Percentiles rank a stretch among this genome's conserved stretches.
Evolutionary conservation across 2,113 vertebrate species (phyloP).

Genomic region (Gavia stellata): DNA sequence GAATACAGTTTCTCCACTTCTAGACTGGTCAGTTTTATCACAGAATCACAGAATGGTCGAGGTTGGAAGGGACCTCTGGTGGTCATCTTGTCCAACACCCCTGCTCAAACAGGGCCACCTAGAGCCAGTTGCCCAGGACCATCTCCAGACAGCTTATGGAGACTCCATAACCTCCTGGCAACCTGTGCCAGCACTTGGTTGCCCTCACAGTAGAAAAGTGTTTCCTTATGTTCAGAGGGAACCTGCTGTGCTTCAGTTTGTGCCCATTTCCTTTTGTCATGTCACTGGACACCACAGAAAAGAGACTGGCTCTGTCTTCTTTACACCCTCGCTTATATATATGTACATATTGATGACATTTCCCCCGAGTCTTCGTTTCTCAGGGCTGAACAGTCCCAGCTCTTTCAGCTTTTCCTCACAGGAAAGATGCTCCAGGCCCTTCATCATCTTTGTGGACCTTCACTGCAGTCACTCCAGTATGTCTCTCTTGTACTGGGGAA

Average conservation of each 20-base stretch:
- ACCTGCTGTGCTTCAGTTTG: not conserved
- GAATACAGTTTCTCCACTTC: not conserved
- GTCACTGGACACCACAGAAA: not conserved
- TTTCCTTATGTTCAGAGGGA: not conserved
- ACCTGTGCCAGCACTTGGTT: not conserved
- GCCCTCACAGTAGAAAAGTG: not conserved
- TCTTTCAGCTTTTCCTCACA: not conserved
- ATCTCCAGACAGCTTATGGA: not conserved
- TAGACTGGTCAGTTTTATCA: not conserved
- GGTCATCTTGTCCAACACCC: not conserved
- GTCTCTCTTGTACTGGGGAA: not conserved
- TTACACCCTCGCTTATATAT: not conserved
- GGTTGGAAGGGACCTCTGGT: not conserved
- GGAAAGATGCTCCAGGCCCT: not conserved
- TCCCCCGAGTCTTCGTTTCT: not conserved
- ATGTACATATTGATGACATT: not conserved
- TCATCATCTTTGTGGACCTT: not conserved
- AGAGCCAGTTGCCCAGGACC: not conserved
- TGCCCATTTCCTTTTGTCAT: not conserved
- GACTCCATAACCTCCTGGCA: not conserved
- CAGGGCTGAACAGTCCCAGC: not conserved
- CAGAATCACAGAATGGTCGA: not conserved
- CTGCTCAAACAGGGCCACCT: not conserved
- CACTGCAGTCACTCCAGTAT: not conserved
- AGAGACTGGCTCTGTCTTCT: not conserved